Evolutionary conservation across 2,888 invertebrate species (phyloP), one percentile per base, ranked within the genome.

Genomic region (Trachelus iudaicus): DNA sequence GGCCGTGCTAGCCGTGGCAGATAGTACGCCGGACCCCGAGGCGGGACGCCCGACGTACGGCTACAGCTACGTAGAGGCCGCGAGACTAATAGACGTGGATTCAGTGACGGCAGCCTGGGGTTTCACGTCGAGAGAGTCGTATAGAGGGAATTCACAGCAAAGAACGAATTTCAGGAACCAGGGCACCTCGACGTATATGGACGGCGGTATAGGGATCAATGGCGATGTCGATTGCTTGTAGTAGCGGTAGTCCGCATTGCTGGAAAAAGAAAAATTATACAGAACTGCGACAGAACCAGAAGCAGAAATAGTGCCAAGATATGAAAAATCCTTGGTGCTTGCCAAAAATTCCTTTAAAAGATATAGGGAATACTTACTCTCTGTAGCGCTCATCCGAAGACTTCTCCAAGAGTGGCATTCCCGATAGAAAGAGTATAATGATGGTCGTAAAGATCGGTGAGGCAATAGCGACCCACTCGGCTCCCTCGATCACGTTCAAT

Each of bases 141-240:
- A 98, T 79, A 98, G 93, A 0, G 98, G 97, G 87, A 95, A 97
- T 91, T 98, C 98, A 89, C 97, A 98, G 91, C 98, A 98, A 74
- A 97, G 90, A 33, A 97, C 93, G 88, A 95, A 96, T 91, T 98
- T 98, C 75, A 98, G 91, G 82, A 95, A 96, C 87, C 94, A 93
- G 1, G 98, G 98, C 71, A 98, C 96, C 90, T 96, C 96, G n/a
- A 95, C 95, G 92, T 98, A 98, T 73, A 97, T 95, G 1, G 95
- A 94, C 0, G 97, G 96, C 12, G 98, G 98, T 80, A 98, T 95
- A 9, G 97, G 98, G 90, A 98, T 96, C 86, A 98, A 92, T 0
- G 97, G 97, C 79, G 98, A 98, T 74, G 98, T 98, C 3, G 96
- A 96, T 73, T 95, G 93, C 91, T 98, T 98, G 92, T 98, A 98